Base-by-base conservation (phyloP, 2,113 vertebrate genomes). In the Hydropotes inermis region DNA sequence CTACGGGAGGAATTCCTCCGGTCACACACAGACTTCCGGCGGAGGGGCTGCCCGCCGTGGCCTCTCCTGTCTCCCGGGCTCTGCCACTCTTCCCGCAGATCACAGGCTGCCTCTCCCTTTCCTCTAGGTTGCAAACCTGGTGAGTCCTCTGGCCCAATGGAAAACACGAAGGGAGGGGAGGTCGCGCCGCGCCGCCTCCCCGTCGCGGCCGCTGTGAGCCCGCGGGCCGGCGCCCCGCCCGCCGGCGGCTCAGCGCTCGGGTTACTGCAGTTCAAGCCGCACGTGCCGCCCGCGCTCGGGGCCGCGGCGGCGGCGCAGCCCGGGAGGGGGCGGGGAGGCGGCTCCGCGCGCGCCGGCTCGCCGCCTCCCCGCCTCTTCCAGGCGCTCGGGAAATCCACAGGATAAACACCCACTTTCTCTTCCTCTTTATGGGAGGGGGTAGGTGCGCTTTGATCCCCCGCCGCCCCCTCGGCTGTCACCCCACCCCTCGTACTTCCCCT, bases 241-340 rank as follows among this genome's bases (percentile, higher is more conserved):
- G 87, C 93, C 11, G 85, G 82, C 87, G 96, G 96, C 97, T 94
- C 67, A 16, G 84, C 70, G 58, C 91, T 91, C 52, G 70, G 98
- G 98, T 98, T 98, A 96, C 98, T 96, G 95, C 96, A 97, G 98
- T 98, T 95, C 98, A 97, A 74, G n/a, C 90, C 94, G 97, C 97
- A 97, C 97, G 93, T 97, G 98, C 93, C 97, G 97, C 94, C 98
- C 33, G 97, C 96, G 97, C 98, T 93, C 85, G 0, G 39, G 43
- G 97, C 83, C 70, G 13, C 95, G 1, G 79, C 94, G 23, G 92
- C 60, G 10, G 94, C 89, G 15, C 85, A 2, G 93, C 89, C 87
- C 95, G 60, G 79, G 96, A 97, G 97, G 97, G 97, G 98, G 96
- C 81, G 86, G 97, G 96, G 96, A 95, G 93, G 88, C 89, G 17